Percentiles rank a stretch among this genome's conserved stretches.
phyloP scores from a whole-genome alignment of 2,888 invertebrate species.

The Ormyrus thymus region DNA sequence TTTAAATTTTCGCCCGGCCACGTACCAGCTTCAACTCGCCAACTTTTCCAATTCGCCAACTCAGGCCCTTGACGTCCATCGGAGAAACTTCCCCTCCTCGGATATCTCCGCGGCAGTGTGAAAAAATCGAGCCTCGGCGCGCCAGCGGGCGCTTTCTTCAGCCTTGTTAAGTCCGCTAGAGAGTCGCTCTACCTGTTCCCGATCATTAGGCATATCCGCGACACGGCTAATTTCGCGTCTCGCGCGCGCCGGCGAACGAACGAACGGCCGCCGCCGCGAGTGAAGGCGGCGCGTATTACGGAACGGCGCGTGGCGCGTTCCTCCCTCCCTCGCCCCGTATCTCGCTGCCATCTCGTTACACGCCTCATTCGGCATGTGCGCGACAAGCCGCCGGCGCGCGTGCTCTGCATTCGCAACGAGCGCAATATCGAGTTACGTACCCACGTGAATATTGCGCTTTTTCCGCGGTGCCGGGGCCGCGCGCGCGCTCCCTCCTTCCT shows the following conservation, averaged over 20 bases:
- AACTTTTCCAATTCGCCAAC: too few relatives aligned
- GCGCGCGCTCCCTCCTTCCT: too few relatives aligned
- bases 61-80: too few relatives aligned
- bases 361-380: constrained; percentile 41
- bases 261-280: not conserved
- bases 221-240: constrained; percentile 25
- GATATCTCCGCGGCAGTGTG: too few relatives aligned
- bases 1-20: too few relatives aligned
- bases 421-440: not conserved
- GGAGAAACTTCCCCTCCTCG: too few relatives aligned
- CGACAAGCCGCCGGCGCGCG: constrained; percentile 15
- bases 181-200: not conserved
- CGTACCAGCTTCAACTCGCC: too few relatives aligned
- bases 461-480: too few relatives aligned
- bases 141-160: too few relatives aligned
- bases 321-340: not conserved
- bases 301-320: constrained; percentile 23
- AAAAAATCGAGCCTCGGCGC: too few relatives aligned
- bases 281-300: not conserved
- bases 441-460: too few relatives aligned
- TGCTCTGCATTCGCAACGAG: constrained; percentile 35
- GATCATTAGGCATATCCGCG: not conserved
- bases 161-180: too few relatives aligned
- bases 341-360: constrained; percentile 46
- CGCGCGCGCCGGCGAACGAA: not conserved